Percentiles rank a stretch among this genome's conserved stretches.
Conservation (phyloP, 2,797 vertebrate species). For the Leptatherina wallacei region DNA sequence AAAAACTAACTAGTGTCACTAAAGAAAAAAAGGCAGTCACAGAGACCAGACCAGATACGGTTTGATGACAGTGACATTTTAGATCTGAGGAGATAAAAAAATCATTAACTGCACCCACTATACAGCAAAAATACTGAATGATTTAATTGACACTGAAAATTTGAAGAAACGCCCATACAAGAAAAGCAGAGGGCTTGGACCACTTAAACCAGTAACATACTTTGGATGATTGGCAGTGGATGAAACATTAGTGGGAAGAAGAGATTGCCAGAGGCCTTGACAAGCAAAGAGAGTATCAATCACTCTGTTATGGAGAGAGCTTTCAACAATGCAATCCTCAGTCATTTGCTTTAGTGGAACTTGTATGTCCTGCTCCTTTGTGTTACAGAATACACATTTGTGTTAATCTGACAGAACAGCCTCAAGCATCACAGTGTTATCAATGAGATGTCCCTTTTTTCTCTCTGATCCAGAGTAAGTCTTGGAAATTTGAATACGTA, state of each 20-base stretch:
- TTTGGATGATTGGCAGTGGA: slow-evolving; percentile 67
- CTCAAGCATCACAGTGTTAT: slow-evolving; percentile 52
- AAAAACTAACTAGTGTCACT: no score
- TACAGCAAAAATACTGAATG: slow-evolving; percentile 55
- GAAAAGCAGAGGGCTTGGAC: slow-evolving; percentile 21
- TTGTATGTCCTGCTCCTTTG: slow-evolving; percentile 42
- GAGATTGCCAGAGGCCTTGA: slow-evolving; percentile 56
- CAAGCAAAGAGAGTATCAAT: slow-evolving; percentile 62
- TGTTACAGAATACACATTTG: slow-evolving; percentile 57
- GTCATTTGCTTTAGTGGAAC: slow-evolving; percentile 57
- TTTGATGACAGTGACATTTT: not conserved
- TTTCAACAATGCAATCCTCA: slow-evolving; percentile 56
- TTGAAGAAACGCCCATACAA: slow-evolving; percentile 35
- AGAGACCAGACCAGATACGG: slow-evolving; percentile 19
- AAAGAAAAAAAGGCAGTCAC: no score
- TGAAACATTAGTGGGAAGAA: slow-evolving; percentile 57
- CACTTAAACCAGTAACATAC: slow-evolving; percentile 48
- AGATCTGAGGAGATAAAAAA: slow-evolving; percentile 3
- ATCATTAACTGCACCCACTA: slow-evolving; percentile 31
- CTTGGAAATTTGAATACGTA: slow-evolving; percentile 36
- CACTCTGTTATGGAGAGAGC: slow-evolving; percentile 50
- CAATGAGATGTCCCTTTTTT: slow-evolving; percentile 39
- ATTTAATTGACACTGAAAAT: slow-evolving; percentile 26
- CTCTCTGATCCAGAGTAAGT: slow-evolving; percentile 37
- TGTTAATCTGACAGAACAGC: slow-evolving; percentile 66